A percentile compares a stretch with the other conserved stretches of the same genome.
Evolutionary conservation across 1,140 invertebrate genomes (phyloP).

Genomic region (Heliconius eleuchia): DNA sequence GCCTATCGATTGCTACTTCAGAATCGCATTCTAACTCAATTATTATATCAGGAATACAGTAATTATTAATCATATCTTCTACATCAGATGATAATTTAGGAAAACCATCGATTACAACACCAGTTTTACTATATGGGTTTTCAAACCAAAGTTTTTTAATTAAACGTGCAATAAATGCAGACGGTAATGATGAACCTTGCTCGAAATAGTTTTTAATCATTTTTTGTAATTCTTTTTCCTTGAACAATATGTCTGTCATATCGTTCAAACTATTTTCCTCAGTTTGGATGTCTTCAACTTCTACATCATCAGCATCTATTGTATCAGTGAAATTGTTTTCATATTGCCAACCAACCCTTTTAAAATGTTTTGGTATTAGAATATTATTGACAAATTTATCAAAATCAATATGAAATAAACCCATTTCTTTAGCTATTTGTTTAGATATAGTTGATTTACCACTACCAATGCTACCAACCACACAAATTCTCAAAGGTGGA

Average conservation of each 20-base stretch:
- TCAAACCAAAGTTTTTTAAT: constrained; percentile 79
- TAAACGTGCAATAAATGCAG: constrained; percentile 43
- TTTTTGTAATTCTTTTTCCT: constrained; percentile 62
- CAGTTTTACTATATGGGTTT: constrained; percentile 66
- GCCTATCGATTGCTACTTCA: constrained; percentile 61
- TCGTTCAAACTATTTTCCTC: constrained; percentile 59
- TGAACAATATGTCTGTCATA: constrained; percentile 52
- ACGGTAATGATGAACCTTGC: constrained; percentile 60
- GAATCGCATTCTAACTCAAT: constrained; percentile 70
- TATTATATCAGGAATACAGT: constrained; percentile 81
- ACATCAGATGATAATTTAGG: constrained; percentile 79
- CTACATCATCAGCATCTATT: constrained; percentile 56
- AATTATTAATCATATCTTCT: constrained; percentile 73
- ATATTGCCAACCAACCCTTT: constrained; percentile 63
- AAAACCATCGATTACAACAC: constrained; percentile 82
- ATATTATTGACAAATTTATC: constrained; percentile 59
- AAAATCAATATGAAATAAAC: constrained; percentile 79
- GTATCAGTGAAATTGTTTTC: constrained; percentile 66
- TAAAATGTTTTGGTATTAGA: constrained; percentile 65
- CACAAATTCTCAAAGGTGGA: constrained; percentile 80
- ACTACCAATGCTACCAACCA: constrained; percentile 79
- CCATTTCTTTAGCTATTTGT: constrained; percentile 78
- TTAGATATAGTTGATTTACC: constrained; percentile 79
- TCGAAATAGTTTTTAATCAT: constrained; percentile 74
- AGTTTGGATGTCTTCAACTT: constrained; percentile 53